Evolutionary conservation across 1,140 invertebrate genomes (phyloP), one percentile per base, ranked within the genome.

Genomic region (Coelopa frigida): DNA sequence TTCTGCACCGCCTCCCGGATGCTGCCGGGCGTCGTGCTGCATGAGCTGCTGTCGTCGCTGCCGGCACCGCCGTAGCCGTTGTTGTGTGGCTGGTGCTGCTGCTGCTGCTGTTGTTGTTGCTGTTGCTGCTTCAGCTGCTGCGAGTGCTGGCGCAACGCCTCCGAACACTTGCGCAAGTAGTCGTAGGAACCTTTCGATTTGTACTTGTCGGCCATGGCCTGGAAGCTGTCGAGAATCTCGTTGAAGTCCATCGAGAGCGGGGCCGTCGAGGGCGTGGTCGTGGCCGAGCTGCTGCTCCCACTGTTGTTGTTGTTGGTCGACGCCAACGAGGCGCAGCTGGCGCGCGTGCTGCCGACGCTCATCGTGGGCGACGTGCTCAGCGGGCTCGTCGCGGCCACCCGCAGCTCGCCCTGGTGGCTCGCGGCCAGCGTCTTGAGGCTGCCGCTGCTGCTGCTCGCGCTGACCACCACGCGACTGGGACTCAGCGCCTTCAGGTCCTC

Each of bases 1-100:
- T 83, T 82, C 40, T 82, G 77, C 18, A 85, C 80, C 0, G 82
- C 81, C 45, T 83, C 78, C 35, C 64, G 69, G 48, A 73, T 77
- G 51, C 64, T 79, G 45, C 66, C 80, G 42, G 72, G 81, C 50
- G 68, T 78, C 36, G 75, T 68, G 43, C 61, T 67, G 42, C 66
- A 69, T 4, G 66, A 69, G 40, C 63, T 70, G 43, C 63, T 61
- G 39, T 70, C 66, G 20, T 64, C 58, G 31, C 21, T 31, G n/a
- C 23, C 35, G 21, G 40, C 41, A 33, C 29, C 36, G 41, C 31
- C 40, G 31, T 53, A 54, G 20, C 59, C 59, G 35, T 67, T 59
- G n/a, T 49, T 35, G 3, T 20, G 3, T 24, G 21, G 17, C 36
- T 39, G 36, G 24, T 21, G 31, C 42, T 62, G 61, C 14, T 50